phyloP scores from a whole-genome alignment of 2,888 invertebrate species.

The Brachycybe producta region DNA sequence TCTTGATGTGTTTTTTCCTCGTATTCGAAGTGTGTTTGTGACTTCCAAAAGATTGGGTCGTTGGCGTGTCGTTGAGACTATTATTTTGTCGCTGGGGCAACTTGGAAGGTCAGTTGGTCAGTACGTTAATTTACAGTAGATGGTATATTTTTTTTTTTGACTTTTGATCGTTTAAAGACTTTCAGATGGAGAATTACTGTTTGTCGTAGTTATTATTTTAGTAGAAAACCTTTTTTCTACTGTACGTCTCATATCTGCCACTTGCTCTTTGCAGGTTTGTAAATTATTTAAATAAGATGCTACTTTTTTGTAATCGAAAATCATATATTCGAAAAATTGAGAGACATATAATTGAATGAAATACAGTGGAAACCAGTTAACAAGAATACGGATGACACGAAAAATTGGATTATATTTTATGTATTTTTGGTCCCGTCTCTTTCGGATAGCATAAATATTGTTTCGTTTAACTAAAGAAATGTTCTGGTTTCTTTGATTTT shows the following conservation, averaged over 20 bases:
- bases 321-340: too few relatives aligned
- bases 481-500: neutral
- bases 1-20: neutral
- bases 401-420: too few relatives aligned
- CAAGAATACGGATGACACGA: too few relatives aligned
- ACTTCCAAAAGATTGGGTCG: neutral
- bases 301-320: too few relatives aligned
- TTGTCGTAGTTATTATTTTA: neutral
- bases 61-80: conserved; percentile 6
- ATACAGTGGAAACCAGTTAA: too few relatives aligned
- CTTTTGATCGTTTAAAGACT: neutral
- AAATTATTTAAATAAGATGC: too few relatives aligned
- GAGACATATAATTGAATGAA: too few relatives aligned
- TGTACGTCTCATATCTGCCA: neutral
- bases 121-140: neutral
- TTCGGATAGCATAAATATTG: too few relatives aligned
- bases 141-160: neutral
- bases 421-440: too few relatives aligned
- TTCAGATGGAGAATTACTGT: conserved; percentile 6
- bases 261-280: neutral
- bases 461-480: neutral
- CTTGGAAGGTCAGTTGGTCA: neutral
- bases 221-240: conserved; percentile 4
- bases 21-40: neutral
- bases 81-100: conserved; percentile 7